Evolutionary conservation across 1,140 invertebrate genomes (phyloP), one percentile per base, ranked within the genome.

Genomic region (Zaprionus inermis): DNA sequence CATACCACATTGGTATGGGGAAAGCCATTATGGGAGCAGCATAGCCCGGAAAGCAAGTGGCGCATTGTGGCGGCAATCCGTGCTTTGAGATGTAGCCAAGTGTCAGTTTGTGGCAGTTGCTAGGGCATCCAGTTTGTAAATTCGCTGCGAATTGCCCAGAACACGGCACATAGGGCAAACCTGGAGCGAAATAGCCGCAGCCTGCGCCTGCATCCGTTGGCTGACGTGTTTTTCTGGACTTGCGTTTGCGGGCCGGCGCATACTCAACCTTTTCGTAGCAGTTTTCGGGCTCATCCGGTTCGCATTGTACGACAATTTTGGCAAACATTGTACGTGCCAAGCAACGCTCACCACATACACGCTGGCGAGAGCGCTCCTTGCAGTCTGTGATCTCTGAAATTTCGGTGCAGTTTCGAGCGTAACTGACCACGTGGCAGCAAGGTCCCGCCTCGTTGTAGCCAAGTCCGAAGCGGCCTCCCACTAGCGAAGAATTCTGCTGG

Each of bases 391-490:
- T 22, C 1, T 46, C 69, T 18, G 64, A 46, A 22, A 66, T 24
- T 34, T 85, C 71, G n/a, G 38, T 44, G 46, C 90, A 79, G 4
- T 72, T 69, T 12, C 72, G 51, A 2, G 66, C 46, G 7, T 68
- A 41, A 1, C 76, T 64, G 38, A 91, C 69, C 54, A 91, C 83
- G 32, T 68, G 63, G 54, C 90, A 91, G 59, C 90, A 91, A 34
- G 90, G 65, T 16, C 90, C 90, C 10, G 63, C 72, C 34, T 91
- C 83, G 30, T 44, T 82, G 63, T 80, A 91, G 10, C 90, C 90
- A 11, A 91, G 28, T 0, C 90, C 90, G 20, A 85, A 91, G 30
- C 81, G 76, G 16, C 90, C 90, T 30, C 90, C 90, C 16, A 85
- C 71, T 44, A 79, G 73, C 0, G 90, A 88, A 4, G 81, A 66